phyloP scores from a whole-genome alignment of 2,888 invertebrate genomes.

The Coenonympha glycerion region DNA sequence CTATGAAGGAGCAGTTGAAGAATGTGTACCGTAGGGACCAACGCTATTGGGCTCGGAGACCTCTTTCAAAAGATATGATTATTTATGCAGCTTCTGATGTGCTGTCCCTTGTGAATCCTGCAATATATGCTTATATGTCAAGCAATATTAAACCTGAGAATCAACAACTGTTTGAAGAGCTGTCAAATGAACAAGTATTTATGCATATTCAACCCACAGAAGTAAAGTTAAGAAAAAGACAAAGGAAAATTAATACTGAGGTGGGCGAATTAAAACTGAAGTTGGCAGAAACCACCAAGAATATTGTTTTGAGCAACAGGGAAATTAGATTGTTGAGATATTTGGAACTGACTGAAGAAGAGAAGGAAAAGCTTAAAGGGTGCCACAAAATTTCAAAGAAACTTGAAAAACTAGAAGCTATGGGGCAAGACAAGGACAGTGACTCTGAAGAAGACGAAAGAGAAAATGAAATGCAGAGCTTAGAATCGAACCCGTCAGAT shows the following conservation, averaged over 20 bases:
- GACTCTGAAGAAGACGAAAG: slow-evolving; percentile 84
- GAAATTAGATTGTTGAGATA: slow-evolving; percentile 92
- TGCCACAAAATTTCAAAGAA: slow-evolving; percentile 95
- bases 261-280: slow-evolving; percentile 89
- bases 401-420: slow-evolving; percentile 89
- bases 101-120: slow-evolving; percentile 88
- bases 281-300: slow-evolving; percentile 86
- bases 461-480: slow-evolving; percentile 85
- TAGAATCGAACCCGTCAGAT: slow-evolving; percentile 87
- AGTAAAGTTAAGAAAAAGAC: slow-evolving; percentile 90
- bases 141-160: slow-evolving; percentile 83
- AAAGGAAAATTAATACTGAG: slow-evolving; percentile 93
- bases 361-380: slow-evolving; percentile 92
- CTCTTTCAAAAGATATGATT: slow-evolving; percentile 92
- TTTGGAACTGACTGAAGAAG: slow-evolving; percentile 92
- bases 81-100: slow-evolving; percentile 94
- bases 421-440: slow-evolving; percentile 84
- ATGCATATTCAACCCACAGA: slow-evolving; percentile 90
- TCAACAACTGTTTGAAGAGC: slow-evolving; percentile 83
- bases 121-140: slow-evolving; percentile 82
- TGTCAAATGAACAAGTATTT: slow-evolving; percentile 91
- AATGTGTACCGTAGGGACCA: slow-evolving; percentile 90
- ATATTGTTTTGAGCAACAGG: slow-evolving; percentile 92
- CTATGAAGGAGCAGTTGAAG: slow-evolving; percentile 92
- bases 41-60: slow-evolving; percentile 91